These are phyloP conservation scores for Acromyrmex echinatior DNA, from an alignment of 1,140 invertebrate genomes.

Conservation along the genomic window DNA sequence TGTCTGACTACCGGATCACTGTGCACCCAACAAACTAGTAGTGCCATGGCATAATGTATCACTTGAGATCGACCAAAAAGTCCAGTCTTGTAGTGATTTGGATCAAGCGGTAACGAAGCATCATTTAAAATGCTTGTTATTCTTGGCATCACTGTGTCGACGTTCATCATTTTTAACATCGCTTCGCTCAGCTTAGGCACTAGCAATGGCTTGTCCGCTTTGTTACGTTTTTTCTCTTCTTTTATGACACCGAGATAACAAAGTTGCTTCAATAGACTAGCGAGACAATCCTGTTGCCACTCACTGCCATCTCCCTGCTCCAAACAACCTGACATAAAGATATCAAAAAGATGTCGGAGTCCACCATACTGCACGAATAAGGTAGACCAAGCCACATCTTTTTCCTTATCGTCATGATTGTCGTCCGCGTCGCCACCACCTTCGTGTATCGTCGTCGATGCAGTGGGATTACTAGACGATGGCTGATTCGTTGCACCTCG, in stretches of 20 bases:
- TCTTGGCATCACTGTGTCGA: slow-evolving; percentile 93
- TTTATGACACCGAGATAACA: slow-evolving; percentile 93
- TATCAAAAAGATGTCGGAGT: slow-evolving; percentile 95
- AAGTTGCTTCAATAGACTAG: slow-evolving; percentile 93
- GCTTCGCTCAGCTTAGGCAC: slow-evolving; percentile 90
- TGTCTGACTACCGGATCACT: slow-evolving; percentile 90
- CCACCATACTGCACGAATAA: slow-evolving; percentile 95
- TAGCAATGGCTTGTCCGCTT: slow-evolving; percentile 88
- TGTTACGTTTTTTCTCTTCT: slow-evolving; percentile 86
- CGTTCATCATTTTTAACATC: slow-evolving; percentile 94
- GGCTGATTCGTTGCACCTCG: slow-evolving; percentile 65
- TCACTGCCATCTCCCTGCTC: slow-evolving; percentile 92
- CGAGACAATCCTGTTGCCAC: slow-evolving; percentile 98
- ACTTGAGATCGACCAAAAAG: slow-evolving; percentile 95
- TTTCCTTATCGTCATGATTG: slow-evolving; percentile 79
- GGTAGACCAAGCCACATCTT: slow-evolving; percentile 89
- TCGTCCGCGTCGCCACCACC: slow-evolving; percentile 82
- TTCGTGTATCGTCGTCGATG: slow-evolving; percentile 79
- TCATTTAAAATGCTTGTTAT: slow-evolving; percentile 95
- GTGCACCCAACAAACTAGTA: slow-evolving; percentile 94
- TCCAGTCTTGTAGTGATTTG: slow-evolving; percentile 94
- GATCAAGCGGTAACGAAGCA: slow-evolving; percentile 92
- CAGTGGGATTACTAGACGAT: slow-evolving; percentile 46
- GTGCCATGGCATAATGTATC: slow-evolving; percentile 93
- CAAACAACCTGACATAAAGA: slow-evolving; percentile 93